Percentiles rank a stretch among this genome's conserved stretches.
These are phyloP conservation scores for Shargacucullia verbasci DNA, from an alignment of 2,888 invertebrate genomes.

Conservation along the genomic window DNA sequence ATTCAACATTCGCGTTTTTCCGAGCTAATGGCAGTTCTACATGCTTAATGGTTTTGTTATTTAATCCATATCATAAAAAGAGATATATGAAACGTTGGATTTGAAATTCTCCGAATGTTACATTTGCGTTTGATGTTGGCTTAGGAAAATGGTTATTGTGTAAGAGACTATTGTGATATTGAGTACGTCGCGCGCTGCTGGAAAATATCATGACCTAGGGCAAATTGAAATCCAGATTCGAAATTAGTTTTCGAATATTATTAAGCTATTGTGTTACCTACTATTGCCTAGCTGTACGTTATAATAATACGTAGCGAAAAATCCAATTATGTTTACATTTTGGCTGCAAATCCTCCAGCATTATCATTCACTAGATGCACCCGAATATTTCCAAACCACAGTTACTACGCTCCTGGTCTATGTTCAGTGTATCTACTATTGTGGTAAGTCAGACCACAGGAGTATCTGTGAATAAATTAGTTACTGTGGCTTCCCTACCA, in stretches of 20 bases:
- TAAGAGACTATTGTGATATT: not conserved
- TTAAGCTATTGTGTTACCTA: too few relatives aligned
- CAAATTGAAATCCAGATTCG: too few relatives aligned
- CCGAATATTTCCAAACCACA: conserved; percentile 15
- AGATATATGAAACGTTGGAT: too few relatives aligned
- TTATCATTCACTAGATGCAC: too few relatives aligned
- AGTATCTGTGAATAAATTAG: conserved; percentile 12
- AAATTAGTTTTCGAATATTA: too few relatives aligned
- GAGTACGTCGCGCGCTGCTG: not conserved
- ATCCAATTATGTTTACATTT: too few relatives aligned
- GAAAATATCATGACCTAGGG: too few relatives aligned
- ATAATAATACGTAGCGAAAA: too few relatives aligned
- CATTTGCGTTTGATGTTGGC: conserved; percentile 2
- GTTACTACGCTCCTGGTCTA: not conserved
- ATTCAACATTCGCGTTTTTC: conserved; percentile 45
- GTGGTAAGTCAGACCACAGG: conserved; percentile 15
- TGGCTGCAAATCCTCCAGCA: too few relatives aligned
- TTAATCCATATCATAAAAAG: not conserved
- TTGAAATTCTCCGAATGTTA: not conserved
- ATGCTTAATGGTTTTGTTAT: not conserved
- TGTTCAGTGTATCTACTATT: too few relatives aligned
- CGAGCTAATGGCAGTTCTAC: conserved; percentile 1
- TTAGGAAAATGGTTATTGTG: conserved; percentile 4
- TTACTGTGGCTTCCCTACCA: conserved; percentile 1
- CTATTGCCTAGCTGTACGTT: too few relatives aligned